A percentile compares a stretch with the other conserved stretches of the same genome.
phyloP scores from a whole-genome alignment of 2,888 invertebrate species.

The Muschampia plurimacula region DNA sequence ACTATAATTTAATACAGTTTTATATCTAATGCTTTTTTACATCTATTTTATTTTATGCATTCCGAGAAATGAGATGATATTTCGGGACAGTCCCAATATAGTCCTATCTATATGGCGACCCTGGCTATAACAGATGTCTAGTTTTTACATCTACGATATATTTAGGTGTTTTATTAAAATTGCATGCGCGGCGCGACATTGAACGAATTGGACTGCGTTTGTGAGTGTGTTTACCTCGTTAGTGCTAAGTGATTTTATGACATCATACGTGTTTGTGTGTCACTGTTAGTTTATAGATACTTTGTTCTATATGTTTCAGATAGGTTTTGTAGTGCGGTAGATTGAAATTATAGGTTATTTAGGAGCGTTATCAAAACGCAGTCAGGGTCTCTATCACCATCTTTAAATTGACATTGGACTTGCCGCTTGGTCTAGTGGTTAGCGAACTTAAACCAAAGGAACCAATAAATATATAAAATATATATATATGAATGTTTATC shows the following conservation, averaged over 20 bases:
- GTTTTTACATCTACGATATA: conserved; percentile 48
- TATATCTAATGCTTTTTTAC: not conserved
- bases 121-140: conserved; percentile 42
- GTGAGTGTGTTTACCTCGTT: conserved; percentile 32
- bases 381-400: too few relatives aligned
- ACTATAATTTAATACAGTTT: too few relatives aligned
- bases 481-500: too few relatives aligned
- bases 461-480: too few relatives aligned
- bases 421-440: too few relatives aligned
- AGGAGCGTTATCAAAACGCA: too few relatives aligned
- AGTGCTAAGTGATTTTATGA: conserved; percentile 24
- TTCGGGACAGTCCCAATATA: not conserved
- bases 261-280: conserved; percentile 1
- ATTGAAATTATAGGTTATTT: too few relatives aligned
- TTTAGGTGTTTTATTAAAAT: conserved; percentile 51
- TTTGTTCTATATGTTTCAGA: too few relatives aligned
- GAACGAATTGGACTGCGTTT: conserved; percentile 36
- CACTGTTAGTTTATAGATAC: not conserved
- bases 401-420: too few relatives aligned
- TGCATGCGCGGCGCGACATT: conserved; percentile 45
- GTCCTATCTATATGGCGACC: not conserved
- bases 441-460: too few relatives aligned
- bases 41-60: not conserved
- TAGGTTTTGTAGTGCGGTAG: too few relatives aligned
- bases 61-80: not conserved